These are phyloP conservation scores for Ceyx margarethae DNA, from an alignment of 2,113 vertebrate genomes.

Conservation along the genomic window DNA sequence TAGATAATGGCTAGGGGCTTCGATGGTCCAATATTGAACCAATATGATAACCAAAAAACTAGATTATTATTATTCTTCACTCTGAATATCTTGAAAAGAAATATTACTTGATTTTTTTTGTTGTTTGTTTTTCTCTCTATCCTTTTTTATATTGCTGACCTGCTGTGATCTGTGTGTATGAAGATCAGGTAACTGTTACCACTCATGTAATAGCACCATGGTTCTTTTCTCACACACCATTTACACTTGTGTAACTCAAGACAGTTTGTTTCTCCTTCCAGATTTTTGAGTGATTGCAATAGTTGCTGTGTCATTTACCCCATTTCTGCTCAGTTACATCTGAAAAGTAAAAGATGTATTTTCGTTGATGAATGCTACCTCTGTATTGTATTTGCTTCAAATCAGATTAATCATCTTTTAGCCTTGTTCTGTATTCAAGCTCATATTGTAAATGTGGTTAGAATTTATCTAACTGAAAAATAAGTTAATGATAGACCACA, in stretches of 20 bases:
- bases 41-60: neutral
- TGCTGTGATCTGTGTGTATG: neutral
- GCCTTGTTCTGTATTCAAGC: neutral
- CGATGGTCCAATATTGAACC: neutral
- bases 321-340: neutral
- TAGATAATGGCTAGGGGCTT: neutral
- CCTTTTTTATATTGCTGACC: neutral
- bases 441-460: neutral
- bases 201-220: neutral
- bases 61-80: neutral
- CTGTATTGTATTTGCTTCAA: neutral
- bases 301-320: neutral
- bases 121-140: neutral
- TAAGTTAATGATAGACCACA: neutral
- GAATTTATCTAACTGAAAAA: slow-evolving; percentile 25
- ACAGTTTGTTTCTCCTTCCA: neutral
- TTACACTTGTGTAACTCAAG: neutral
- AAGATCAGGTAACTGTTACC: neutral
- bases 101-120: neutral
- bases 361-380: neutral
- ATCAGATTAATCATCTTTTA: neutral
- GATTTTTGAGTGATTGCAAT: neutral
- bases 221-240: neutral
- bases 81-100: neutral
- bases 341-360: neutral